Evolutionary conservation across 2,113 vertebrate genomes (phyloP), one percentile per base, ranked within the genome.

Genomic region (Gavia stellata): DNA sequence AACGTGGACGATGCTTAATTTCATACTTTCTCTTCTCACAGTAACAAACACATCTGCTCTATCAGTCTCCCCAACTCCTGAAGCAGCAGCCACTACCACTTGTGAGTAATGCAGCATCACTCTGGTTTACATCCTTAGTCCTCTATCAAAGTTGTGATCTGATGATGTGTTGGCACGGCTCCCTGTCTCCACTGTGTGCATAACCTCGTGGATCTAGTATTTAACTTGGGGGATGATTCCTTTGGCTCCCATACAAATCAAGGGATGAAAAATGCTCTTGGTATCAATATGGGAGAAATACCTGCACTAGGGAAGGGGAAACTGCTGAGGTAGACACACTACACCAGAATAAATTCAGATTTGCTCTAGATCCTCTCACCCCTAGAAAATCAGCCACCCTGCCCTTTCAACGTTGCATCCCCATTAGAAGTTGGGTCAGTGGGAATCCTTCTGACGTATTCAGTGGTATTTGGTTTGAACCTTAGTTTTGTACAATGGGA

Each of bases 41-140:
- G 50, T 3, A 25, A 33, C 33, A 59, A 42, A 5, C 33, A 67
- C 66, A 14, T 1, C 26, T 0, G 1, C 19, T 31, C 11, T 2
- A 2, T 10, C 65, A 47, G 49, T 3, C 5, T 29, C 49, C 38
- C 2, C 58, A 47, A 7, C 49, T 70, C 16, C 62, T 56, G 44
- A 20, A 47, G 29, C 23, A 17, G 17, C 25, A 62, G 23, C 21
- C 28, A 3, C 2, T 33, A 14, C 26, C 59, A 28, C 67, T 3
- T 4, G 80, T 94, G 72, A 92, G 86, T 92, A 70, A 45, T 1
- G 8, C 66, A 82, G 80, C 11, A 7, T 77, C 67, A 16, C 12
- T 47, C 52, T 33, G 31, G 23, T n/a, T 77, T 33, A 16, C 10
- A 8, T 4, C 12, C 58, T 75, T 9, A 36, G 19, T 17, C 67